A percentile compares a stretch with the other conserved stretches of the same genome.
Evolutionary conservation across 1,140 invertebrate genomes (phyloP).

Genomic region (Tetranychus urticae): DNA sequence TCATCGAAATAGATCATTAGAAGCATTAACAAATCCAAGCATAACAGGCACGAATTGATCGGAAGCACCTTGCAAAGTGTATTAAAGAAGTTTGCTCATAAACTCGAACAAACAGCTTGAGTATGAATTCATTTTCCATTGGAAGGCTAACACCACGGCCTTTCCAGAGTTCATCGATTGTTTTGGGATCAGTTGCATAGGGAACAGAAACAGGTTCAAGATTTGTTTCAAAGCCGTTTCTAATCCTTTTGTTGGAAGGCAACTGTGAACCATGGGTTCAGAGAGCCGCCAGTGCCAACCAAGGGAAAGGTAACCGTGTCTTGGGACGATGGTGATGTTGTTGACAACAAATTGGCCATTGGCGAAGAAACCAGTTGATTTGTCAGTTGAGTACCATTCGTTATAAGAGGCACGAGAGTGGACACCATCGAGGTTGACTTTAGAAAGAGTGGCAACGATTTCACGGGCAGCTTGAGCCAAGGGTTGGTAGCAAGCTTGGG

Average conservation of each 20-base stretch:
- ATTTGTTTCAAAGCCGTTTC: conserved; percentile 2
- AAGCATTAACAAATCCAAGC: neutral
- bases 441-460: neutral
- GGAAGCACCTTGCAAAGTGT: conserved; percentile 6
- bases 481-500: neutral
- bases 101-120: conserved; percentile 9
- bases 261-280: neutral
- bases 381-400: neutral
- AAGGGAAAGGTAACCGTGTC: conserved; percentile 6
- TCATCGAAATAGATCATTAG: no score
- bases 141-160: neutral
- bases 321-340: conserved; percentile 6
- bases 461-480: neutral
- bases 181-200: neutral
- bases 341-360: conserved; percentile 4
- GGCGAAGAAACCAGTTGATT: neutral
- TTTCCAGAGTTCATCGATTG: neutral
- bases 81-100: conserved; percentile 9
- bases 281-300: neutral
- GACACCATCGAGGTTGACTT: neutral
- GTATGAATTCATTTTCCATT: conserved; percentile 6
- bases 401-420: neutral
- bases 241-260: conserved; percentile 9
- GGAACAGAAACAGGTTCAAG: neutral
- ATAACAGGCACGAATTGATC: conserved; percentile 2